phyloP scores from a whole-genome alignment of 2,888 invertebrate species.

The Lasioglossum malachurum region DNA sequence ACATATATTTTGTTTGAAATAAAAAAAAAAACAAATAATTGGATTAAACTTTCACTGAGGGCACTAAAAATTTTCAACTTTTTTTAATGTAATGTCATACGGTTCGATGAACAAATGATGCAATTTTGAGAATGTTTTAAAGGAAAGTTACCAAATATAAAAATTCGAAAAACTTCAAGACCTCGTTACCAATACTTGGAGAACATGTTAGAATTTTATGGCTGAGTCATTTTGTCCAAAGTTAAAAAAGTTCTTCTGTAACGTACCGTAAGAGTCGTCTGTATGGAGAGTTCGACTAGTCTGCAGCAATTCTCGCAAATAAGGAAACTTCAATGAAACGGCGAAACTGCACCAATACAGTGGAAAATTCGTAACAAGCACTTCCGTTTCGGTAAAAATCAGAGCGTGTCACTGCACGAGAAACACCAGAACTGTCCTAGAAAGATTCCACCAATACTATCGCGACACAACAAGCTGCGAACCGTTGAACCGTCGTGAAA shows the following conservation, averaged over 20 bases:
- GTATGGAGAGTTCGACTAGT: background rate
- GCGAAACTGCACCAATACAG: background rate
- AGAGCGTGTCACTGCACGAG: background rate
- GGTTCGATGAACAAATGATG: too few relatives aligned
- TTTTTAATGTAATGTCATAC: too few relatives aligned
- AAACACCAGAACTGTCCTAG: background rate
- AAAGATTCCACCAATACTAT: background rate
- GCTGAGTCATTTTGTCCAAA: background rate
- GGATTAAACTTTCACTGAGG: too few relatives aligned
- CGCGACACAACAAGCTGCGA: background rate
- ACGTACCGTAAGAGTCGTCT: background rate
- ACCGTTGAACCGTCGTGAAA: background rate
- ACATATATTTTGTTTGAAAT: too few relatives aligned
- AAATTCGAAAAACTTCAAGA: background rate
- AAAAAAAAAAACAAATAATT: too few relatives aligned
- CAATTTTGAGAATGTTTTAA: background rate
- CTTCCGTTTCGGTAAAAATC: background rate
- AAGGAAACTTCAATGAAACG: background rate
- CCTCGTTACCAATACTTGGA: background rate
- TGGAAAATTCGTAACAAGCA: background rate
- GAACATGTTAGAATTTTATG: background rate
- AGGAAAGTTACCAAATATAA: background rate
- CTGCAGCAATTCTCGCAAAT: background rate
- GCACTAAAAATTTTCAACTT: too few relatives aligned
- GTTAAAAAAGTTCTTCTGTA: background rate